Conservation (phyloP, 2,113 vertebrate genomes). For the Mobula hypostoma region DNA sequence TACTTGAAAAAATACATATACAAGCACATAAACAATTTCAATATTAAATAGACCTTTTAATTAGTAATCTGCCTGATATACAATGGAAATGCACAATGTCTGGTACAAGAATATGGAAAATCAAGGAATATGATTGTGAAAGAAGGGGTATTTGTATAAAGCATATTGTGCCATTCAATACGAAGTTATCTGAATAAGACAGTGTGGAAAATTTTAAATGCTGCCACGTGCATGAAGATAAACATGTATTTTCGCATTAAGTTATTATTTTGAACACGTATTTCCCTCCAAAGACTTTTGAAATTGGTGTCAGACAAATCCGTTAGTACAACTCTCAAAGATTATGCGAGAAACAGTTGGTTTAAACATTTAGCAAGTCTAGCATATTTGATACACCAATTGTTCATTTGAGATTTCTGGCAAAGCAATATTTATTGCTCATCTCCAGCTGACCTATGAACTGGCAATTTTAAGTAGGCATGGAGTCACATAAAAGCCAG, state of each 20-base stretch:
- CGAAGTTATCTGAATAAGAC: not conserved
- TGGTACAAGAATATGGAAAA: not conserved
- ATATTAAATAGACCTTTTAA: not conserved
- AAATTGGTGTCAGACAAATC: not conserved
- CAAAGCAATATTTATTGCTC: too few species aligned
- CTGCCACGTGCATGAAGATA: not conserved
- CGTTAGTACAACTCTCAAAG: not conserved
- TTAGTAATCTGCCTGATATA: not conserved
- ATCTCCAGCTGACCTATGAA: too few species aligned
- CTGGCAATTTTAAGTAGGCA: too few species aligned
- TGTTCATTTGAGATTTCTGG: not conserved
- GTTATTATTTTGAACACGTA: not conserved
- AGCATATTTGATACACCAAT: not conserved
- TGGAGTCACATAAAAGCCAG: too few species aligned
- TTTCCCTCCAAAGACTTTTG: not conserved
- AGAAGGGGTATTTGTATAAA: not conserved
- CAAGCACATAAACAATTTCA: not conserved
- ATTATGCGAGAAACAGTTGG: not conserved
- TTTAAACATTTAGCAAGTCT: not conserved
- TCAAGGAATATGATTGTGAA: not conserved
- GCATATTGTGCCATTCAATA: not conserved
- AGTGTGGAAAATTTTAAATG: not conserved
- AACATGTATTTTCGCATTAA: not conserved
- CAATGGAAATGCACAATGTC: not conserved
- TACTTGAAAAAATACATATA: not conserved